Conservation (phyloP, 2,797 vertebrate species). For the Lates japonicus region DNA sequence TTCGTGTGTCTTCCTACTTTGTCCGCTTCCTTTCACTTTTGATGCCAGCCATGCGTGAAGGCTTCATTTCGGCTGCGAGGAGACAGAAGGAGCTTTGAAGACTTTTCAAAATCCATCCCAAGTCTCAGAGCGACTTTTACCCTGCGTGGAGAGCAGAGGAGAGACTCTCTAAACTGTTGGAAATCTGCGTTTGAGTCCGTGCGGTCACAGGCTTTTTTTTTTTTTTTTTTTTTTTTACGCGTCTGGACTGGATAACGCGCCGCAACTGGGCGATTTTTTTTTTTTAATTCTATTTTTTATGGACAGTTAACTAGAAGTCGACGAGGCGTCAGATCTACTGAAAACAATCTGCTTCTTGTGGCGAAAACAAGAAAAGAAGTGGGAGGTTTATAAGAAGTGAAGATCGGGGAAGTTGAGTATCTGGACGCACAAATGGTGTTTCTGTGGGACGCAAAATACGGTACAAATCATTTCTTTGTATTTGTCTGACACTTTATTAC, state of each 20-base stretch:
- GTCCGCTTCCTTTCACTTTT: slow-evolving; percentile 18
- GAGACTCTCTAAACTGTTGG: not conserved
- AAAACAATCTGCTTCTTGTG: not conserved
- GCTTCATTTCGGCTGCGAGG: not conserved
- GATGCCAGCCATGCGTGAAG: slow-evolving; percentile 2
- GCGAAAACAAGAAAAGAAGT: not conserved
- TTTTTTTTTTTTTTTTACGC: not conserved
- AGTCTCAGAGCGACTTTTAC: not conserved
- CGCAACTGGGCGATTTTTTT: not conserved
- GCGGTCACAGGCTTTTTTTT: not conserved
- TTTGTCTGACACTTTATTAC: too few species aligned
- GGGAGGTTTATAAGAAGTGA: not conserved
- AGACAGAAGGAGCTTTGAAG: slow-evolving; percentile 10
- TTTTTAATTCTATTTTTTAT: too few species aligned
- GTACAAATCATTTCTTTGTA: slow-evolving; percentile 66
- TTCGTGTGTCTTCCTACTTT: not conserved
- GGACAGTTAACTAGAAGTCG: not conserved
- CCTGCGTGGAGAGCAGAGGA: not conserved
- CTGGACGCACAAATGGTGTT: slow-evolving; percentile 86
- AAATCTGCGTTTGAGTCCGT: not conserved
- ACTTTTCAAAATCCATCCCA: not conserved
- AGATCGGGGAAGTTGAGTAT: slow-evolving; percentile 27
- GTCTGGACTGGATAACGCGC: not conserved
- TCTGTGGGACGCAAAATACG: slow-evolving; percentile 91
- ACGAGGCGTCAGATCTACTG: not conserved